Evolutionary conservation across 2,797 vertebrate species (phyloP).

Genomic region (Manis pentadactyla): DNA sequence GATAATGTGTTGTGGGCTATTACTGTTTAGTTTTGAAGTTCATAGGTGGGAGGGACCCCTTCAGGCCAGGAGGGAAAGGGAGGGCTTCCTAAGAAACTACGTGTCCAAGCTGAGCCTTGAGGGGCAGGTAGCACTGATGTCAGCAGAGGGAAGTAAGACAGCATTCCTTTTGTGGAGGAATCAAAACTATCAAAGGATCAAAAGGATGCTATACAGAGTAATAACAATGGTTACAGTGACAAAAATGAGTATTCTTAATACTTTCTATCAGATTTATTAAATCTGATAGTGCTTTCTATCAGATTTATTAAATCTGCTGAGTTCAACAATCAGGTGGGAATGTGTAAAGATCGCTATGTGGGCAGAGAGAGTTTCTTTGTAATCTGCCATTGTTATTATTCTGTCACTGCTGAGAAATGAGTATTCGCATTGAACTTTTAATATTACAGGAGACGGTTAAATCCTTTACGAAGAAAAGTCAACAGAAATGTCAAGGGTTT

Average conservation of each 20-base stretch:
- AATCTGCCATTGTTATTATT: neutral
- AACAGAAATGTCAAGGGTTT: neutral
- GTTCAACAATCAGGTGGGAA: neutral
- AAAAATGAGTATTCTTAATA: neutral
- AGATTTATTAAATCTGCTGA: conserved; percentile 29
- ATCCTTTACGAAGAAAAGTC: conserved; percentile 60
- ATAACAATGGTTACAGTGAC: neutral
- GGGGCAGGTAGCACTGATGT: neutral
- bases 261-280: too few relatives aligned
- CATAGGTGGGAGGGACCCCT: too few relatives aligned
- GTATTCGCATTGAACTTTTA: conserved; percentile 65
- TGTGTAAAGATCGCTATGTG: neutral
- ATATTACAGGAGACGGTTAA: conserved; percentile 78
- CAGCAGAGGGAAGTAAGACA: neutral
- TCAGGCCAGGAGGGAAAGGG: too few relatives aligned
- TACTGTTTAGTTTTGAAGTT: too few relatives aligned
- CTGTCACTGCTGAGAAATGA: conserved; percentile 1
- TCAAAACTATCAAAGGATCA: neutral
- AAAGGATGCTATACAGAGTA: neutral
- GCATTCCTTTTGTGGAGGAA: neutral
- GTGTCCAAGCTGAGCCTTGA: neutral
- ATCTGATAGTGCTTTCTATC: conserved; percentile 12
- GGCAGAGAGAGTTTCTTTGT: neutral
- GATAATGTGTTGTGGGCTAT: too few relatives aligned
- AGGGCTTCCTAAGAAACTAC: too few relatives aligned